Evolutionary conservation across 2,888 invertebrate species (phyloP), one percentile per base, ranked within the genome.

Genomic region (Xestia xanthographa): DNA sequence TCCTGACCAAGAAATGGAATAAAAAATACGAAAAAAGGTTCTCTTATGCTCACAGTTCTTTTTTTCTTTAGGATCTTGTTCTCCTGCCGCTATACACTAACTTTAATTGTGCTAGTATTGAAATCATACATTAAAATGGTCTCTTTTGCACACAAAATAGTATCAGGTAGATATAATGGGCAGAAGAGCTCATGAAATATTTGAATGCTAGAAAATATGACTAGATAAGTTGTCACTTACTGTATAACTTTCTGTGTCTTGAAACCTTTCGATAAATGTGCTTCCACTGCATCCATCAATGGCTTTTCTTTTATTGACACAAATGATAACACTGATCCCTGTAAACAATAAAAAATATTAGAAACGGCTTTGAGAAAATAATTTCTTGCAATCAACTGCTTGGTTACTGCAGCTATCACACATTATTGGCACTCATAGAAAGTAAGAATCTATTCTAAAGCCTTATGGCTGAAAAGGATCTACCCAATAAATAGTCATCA

Each of bases 301-400:
- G 97, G 94, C 88, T 97, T 97, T 93, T 99, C 99, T 85, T 97
- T 97, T 53, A 98, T 97, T 67, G 98, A 98, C 6, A 99, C 98
- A 92, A 99, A 99, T 0, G 99, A 99, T 60, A 99, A 92, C 1
- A 98, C 98, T 67, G 98, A 98, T 0, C 99, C 99, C 97, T 98
- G 92, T 17, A 94, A 94, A 29, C 6, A 68, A 71, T 4, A 65
- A 76, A n/a, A 62, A 29, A 1, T 14, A 14, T 29, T 29, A 14
- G 5, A 11, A 26, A 29, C 29, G 5, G n/a, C 5, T n/a, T 34
- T n/a, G 4, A 43, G 4, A 29, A 3, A 43, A 43, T 63, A 62
- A 62, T n/a, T 41, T 63, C 8, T 63, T 20, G 60, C 9, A 4
- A 60, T 58, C 38, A 62, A 62, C 5, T 41, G 8, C n/a, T 63